phyloP scores from a whole-genome alignment of 2,797 vertebrate species.

The Euthynnus affinis region DNA sequence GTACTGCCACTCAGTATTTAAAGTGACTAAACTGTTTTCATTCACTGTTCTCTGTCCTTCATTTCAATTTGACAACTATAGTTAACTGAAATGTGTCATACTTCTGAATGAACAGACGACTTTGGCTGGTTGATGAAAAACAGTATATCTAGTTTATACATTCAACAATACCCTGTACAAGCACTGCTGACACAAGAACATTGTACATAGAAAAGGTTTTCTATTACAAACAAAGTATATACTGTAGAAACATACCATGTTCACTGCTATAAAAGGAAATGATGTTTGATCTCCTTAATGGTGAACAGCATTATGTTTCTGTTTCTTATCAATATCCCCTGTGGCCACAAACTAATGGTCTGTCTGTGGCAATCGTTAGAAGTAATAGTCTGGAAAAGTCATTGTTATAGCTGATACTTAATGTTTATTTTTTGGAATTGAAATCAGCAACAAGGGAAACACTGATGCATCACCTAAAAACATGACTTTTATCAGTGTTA shows the following conservation, averaged over 20 bases:
- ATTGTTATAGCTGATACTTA: neutral
- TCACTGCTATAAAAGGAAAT: neutral
- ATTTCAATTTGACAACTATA: constrained; percentile 16
- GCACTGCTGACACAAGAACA: constrained; percentile 1
- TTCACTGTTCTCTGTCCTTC: neutral
- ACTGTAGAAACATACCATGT: neutral
- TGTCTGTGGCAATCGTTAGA: constrained; percentile 1
- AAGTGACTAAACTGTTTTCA: constrained; percentile 12
- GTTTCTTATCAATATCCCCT: constrained; percentile 10
- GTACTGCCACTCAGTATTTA: constrained; percentile 3
- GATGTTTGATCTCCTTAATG: constrained; percentile 15
- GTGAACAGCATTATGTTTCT: constrained; percentile 5
- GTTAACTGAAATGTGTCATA: neutral
- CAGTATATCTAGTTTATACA: too few species aligned
- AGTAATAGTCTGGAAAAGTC: constrained; percentile 27
- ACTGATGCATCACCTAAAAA: neutral
- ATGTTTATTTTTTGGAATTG: constrained; percentile 1
- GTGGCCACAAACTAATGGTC: constrained; percentile 20
- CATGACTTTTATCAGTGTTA: neutral
- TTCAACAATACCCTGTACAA: neutral
- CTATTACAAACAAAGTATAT: neutral
- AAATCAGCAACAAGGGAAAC: neutral
- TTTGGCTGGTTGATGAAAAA: neutral
- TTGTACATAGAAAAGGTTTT: neutral
- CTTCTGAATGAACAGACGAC: neutral